Evolutionary conservation across 2,888 invertebrate species (phyloP).

Genomic region (Helleia helle): DNA sequence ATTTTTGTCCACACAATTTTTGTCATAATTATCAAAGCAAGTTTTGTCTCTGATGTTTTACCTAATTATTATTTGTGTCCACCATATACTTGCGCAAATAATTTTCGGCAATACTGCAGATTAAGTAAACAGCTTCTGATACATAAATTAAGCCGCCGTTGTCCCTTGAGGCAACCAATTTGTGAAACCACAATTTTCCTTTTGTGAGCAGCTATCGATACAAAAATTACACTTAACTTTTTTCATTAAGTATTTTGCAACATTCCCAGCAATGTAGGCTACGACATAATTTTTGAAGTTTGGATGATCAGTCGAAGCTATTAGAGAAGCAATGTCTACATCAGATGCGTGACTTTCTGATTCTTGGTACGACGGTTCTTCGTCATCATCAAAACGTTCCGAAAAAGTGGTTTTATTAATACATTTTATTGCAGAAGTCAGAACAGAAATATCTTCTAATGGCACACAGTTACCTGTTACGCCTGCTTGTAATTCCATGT

Average conservation of each 20-base stretch:
- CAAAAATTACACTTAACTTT: constrained; percentile 11
- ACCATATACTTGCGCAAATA: constrained; percentile 9
- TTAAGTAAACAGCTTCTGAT: constrained; percentile 5
- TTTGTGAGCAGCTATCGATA: constrained; percentile 9
- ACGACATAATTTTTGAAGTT: constrained; percentile 4
- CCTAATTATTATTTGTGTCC: too few species aligned
- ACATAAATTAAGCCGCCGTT: constrained; percentile 12
- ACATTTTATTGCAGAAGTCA: constrained; percentile 12
- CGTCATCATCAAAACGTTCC: constrained; percentile 6
- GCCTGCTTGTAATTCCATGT: constrained; percentile 16
- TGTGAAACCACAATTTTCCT: constrained; percentile 13
- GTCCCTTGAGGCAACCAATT: constrained; percentile 11
- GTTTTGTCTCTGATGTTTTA: too few species aligned
- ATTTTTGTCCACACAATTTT: too few species aligned
- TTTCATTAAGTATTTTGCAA: constrained; percentile 7
- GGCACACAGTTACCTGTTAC: constrained; percentile 19
- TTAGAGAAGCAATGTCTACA: constrained; percentile 3
- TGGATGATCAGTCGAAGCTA: constrained; percentile 5
- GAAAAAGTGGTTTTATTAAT: constrained; percentile 13
- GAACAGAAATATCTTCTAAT: constrained; percentile 15
- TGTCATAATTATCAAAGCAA: too few species aligned
- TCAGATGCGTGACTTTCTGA: neutral
- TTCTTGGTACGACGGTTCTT: neutral
- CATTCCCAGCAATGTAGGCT: constrained; percentile 11
- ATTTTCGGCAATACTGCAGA: constrained; percentile 10